Evolutionary conservation across 2,797 vertebrate genomes (phyloP).

Genomic region (Crax fasciolata): DNA sequence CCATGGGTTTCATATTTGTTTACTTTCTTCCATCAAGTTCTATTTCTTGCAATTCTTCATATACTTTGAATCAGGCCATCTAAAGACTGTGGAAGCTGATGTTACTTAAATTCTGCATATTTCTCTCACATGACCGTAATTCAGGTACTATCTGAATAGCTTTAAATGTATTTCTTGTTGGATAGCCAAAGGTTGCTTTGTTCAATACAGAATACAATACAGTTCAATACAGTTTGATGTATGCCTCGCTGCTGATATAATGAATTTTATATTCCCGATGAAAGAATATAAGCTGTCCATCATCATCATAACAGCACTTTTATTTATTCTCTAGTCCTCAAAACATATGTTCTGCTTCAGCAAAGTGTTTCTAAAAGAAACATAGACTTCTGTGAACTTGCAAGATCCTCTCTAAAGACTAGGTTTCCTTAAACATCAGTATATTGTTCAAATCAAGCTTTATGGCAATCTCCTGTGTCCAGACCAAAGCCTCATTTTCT

Average conservation of each 20-base stretch:
- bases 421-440: neutral
- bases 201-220: neutral
- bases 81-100: neutral
- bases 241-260: neutral
- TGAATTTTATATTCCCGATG: neutral
- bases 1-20: neutral
- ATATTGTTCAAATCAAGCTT: neutral
- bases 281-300: neutral
- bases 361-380: neutral
- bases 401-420: neutral
- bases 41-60: neutral
- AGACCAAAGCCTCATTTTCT: neutral
- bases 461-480: neutral
- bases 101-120: neutral
- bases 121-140: neutral
- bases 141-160: neutral
- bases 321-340: neutral
- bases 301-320: neutral
- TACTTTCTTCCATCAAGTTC: neutral
- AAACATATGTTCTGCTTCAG: neutral
- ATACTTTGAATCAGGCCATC: neutral
- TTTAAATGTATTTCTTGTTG: neutral
- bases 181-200: neutral
- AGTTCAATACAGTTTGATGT: neutral
- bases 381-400: neutral